Percentiles rank a stretch among this genome's conserved stretches.
Conservation (phyloP, 2,888 invertebrate species). For the Digitonthophagus gazella region DNA sequence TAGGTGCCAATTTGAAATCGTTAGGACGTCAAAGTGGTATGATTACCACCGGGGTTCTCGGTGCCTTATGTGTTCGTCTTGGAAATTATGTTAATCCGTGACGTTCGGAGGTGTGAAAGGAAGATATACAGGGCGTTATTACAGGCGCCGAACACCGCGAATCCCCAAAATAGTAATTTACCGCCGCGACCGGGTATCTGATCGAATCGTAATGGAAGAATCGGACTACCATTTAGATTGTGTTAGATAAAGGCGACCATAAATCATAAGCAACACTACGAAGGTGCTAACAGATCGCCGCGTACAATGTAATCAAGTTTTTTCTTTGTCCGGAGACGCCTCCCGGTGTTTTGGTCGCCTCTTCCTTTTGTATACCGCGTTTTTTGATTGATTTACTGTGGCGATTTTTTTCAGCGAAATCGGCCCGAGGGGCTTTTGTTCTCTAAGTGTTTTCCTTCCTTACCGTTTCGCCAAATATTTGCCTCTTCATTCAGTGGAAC, state of each 20-base stretch:
- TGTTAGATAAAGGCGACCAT: slow-evolving; percentile 44
- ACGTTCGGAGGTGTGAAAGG: slow-evolving; percentile 33
- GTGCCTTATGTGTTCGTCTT: slow-evolving; percentile 5
- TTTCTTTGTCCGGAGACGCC: slow-evolving; percentile 1
- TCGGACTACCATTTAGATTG: slow-evolving; percentile 48
- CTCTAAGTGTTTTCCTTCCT: neutral
- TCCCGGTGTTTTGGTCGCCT: slow-evolving; percentile 6
- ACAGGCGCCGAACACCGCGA: slow-evolving; percentile 29
- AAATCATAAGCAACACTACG: slow-evolving; percentile 40
- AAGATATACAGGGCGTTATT: slow-evolving; percentile 34
- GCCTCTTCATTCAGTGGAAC: neutral
- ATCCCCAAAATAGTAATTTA: slow-evolving; percentile 40
- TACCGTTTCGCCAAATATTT: neutral
- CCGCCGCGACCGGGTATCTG: slow-evolving; percentile 22
- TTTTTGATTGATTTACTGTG: neutral
- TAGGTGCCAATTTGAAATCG: slow-evolving; percentile 9
- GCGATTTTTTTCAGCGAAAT: neutral
- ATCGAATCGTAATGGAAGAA: slow-evolving; percentile 42
- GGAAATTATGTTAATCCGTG: slow-evolving; percentile 27
- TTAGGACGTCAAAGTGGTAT: neutral
- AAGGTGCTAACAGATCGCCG: slow-evolving; percentile 40
- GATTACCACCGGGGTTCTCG: slow-evolving; percentile 1
- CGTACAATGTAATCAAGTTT: slow-evolving; percentile 24
- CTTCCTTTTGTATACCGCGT: slow-evolving; percentile 17
- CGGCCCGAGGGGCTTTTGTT: neutral